A percentile compares a stretch with the other conserved stretches of the same genome.
Conservation (phyloP, 2,113 vertebrate genomes). For the Notothenia coriiceps region DNA sequence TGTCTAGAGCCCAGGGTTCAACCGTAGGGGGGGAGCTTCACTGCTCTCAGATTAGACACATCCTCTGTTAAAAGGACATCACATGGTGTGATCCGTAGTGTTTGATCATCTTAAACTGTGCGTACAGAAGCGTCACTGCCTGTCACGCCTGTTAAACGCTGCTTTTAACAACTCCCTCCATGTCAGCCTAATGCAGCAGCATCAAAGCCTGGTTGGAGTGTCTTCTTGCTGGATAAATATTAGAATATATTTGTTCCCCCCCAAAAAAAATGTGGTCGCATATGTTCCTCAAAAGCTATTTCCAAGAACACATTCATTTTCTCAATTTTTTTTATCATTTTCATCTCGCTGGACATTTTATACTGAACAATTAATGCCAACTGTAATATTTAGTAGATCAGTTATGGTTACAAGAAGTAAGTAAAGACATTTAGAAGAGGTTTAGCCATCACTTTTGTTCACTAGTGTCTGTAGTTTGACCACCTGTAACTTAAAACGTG, state of each 20-base stretch:
- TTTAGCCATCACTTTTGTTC: too few relatives aligned
- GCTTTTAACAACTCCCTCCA: not conserved
- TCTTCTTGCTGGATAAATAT: not conserved
- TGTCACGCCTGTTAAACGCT: not conserved
- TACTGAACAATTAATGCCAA: too few relatives aligned
- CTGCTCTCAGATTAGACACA: slow-evolving; percentile 14
- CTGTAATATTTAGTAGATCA: too few relatives aligned
- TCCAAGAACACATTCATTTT: too few relatives aligned
- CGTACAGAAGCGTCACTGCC: not conserved
- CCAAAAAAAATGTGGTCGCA: not conserved
- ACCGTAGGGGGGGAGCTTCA: slow-evolving; percentile 13
- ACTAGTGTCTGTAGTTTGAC: too few relatives aligned
- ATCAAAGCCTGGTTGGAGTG: not conserved
- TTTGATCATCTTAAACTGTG: slow-evolving; percentile 12
- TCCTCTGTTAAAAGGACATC: slow-evolving; percentile 18
- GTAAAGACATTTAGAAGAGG: too few relatives aligned
- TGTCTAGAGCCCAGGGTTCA: slow-evolving; percentile 28
- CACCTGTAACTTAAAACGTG: too few relatives aligned
- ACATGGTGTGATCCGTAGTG: slow-evolving; percentile 9
- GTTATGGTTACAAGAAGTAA: too few relatives aligned
- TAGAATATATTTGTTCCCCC: not conserved
- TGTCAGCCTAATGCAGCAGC: not conserved
- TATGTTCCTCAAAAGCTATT: not conserved
- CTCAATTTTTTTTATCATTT: too few relatives aligned
- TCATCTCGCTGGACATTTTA: too few relatives aligned